Percentiles rank a stretch among this genome's conserved stretches.
Conservation (phyloP, 2,113 vertebrate genomes). For the Oncorhynchus gorbuscha region DNA sequence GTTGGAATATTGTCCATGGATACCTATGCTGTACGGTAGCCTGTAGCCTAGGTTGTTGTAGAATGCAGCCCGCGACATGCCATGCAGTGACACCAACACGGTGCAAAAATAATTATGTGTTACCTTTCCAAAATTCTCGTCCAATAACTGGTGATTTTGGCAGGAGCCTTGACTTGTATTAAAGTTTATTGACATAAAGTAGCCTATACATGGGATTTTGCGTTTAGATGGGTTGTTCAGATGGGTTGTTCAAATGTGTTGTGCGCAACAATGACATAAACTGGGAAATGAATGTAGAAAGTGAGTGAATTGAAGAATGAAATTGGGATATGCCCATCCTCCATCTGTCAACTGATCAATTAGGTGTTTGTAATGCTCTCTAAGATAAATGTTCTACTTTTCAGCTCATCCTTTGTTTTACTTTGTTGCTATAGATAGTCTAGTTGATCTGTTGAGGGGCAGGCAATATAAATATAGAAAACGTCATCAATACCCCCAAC, state of each 20-base stretch:
- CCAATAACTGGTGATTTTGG: no score
- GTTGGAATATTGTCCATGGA: background rate
- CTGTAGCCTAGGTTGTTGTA: background rate
- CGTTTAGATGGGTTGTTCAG: background rate
- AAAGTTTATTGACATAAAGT: background rate
- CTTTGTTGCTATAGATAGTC: background rate
- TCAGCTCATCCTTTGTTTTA: background rate
- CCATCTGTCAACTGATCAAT: background rate
- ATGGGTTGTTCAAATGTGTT: background rate
- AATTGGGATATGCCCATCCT: background rate
- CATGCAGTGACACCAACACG: background rate
- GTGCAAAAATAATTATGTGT: background rate
- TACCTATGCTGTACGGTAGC: no score
- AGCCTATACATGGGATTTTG: background rate
- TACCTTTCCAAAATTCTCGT: background rate
- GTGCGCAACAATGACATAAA: background rate
- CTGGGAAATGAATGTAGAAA: background rate
- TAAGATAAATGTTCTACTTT: background rate
- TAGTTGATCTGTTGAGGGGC: slow-evolving; percentile 28
- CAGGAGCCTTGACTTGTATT: background rate
- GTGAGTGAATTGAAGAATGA: background rate
- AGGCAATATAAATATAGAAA: slow-evolving; percentile 20
- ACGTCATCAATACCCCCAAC: slow-evolving; percentile 42
- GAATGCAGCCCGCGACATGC: background rate
- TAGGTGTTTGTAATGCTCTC: background rate